phyloP scores from a whole-genome alignment of 2,797 vertebrate genomes.

The Morus bassanus region DNA sequence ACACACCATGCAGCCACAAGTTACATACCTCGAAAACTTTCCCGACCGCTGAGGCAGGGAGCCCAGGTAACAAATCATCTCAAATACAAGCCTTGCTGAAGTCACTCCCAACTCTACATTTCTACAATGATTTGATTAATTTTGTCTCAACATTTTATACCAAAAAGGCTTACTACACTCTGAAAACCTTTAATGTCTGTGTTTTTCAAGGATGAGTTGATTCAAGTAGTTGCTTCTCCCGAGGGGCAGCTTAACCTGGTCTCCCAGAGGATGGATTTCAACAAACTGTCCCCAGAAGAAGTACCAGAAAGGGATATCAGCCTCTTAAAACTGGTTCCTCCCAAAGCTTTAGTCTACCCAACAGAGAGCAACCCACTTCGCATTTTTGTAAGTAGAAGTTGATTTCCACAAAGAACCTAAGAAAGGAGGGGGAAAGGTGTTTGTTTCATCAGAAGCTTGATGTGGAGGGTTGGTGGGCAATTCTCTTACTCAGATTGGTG shows the following conservation, averaged over 20 bases:
- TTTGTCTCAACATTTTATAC: background rate
- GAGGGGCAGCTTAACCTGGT: background rate
- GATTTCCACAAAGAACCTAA: background rate
- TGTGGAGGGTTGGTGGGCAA: background rate
- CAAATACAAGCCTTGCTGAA: background rate
- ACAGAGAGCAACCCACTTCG: slow-evolving; percentile 63
- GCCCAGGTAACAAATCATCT: slow-evolving; percentile 69
- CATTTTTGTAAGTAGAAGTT: slow-evolving; percentile 76
- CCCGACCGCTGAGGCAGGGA: slow-evolving; percentile 66
- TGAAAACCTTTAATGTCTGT: slow-evolving; percentile 6
- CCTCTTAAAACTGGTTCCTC: slow-evolving; percentile 68
- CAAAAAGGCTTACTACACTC: background rate
- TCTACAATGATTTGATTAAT: background rate
- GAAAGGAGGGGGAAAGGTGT: background rate
- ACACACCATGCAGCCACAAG: slow-evolving; percentile 48
- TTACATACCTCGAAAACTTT: slow-evolving; percentile 66
- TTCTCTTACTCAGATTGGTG: background rate
- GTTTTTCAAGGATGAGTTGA: slow-evolving; percentile 73
- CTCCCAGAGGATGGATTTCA: background rate
- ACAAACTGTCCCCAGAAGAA: background rate
- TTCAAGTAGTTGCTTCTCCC: slow-evolving; percentile 26
- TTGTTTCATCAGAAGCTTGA: background rate
- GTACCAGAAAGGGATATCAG: background rate
- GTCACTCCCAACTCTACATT: background rate
- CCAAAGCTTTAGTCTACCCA: slow-evolving; percentile 56